Evolutionary conservation across 1,140 invertebrate species (phyloP).

Genomic region (Aphidius gifuensis): DNA sequence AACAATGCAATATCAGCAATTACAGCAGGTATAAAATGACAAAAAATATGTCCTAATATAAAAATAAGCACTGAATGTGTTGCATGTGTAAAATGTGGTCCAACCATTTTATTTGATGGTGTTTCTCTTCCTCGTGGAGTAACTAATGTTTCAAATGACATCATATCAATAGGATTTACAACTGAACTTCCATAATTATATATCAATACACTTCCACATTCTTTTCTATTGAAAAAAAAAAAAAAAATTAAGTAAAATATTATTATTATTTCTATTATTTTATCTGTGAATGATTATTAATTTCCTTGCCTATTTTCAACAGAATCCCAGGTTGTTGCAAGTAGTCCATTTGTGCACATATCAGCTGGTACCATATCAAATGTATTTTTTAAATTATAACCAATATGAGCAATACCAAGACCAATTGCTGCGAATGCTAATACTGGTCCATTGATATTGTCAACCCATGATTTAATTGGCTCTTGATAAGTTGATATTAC

Average conservation of each 20-base stretch:
- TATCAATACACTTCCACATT: slow-evolving; percentile 43
- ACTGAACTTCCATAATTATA: slow-evolving; percentile 69
- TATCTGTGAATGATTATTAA: neutral
- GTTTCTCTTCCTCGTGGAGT: slow-evolving; percentile 49
- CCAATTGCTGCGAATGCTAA: slow-evolving; percentile 55
- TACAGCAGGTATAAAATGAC: slow-evolving; percentile 62
- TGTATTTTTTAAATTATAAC: slow-evolving; percentile 39
- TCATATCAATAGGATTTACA: slow-evolving; percentile 65
- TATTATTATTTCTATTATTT: neutral
- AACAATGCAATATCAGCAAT: slow-evolving; percentile 56
- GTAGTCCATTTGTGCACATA: slow-evolving; percentile 72
- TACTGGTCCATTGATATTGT: slow-evolving; percentile 71
- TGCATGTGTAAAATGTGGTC: slow-evolving; percentile 30
- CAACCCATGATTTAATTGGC: slow-evolving; percentile 68
- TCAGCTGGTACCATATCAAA: slow-evolving; percentile 78
- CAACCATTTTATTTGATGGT: slow-evolving; percentile 10
- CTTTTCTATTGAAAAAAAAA: slow-evolving; percentile 19
- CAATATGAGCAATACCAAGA: slow-evolving; percentile 66
- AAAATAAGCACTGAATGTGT: slow-evolving; percentile 33
- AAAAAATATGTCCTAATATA: slow-evolving; percentile 41
- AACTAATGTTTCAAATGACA: slow-evolving; percentile 55
- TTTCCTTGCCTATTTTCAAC: slow-evolving; percentile 48
- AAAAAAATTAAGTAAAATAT: neutral
- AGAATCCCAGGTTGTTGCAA: slow-evolving; percentile 68
- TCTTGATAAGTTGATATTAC: slow-evolving; percentile 73